Base-by-base conservation (phyloP, 2,797 vertebrate genomes). In the Aplochiton taeniatus region DNA sequence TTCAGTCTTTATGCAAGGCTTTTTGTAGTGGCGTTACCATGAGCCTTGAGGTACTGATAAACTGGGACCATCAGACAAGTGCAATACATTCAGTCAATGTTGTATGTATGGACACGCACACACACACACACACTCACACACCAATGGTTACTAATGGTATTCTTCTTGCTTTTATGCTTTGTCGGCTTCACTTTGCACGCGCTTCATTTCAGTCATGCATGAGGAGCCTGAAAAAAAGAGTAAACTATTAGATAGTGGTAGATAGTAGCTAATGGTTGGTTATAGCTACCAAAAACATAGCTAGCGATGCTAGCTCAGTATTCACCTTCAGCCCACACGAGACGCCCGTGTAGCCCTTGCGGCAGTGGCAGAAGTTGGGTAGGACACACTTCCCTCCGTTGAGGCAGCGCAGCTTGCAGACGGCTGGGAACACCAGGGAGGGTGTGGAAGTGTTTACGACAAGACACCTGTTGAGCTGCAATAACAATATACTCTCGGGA, bases 341-440 rank as follows among this genome's bases (percentile, higher is more conserved):
- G 54, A 85, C 65, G 73, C 96, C 95, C 5, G 88, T 89, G 80
- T 90, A 95, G 58, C 94, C 94, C 70, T 76, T 82, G 13, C 88
- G 92, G 73, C 95, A 98, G 66, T 91, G 90, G 62, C 95, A 98
- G 65, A 92, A 82, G 1, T 96, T 91, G 0, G 95, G 95, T 53
- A 90, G 85, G 6, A 92, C 82, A 56, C 95, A 98, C 46, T 85
- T 90, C 16, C 95, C 95, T 70, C 96, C 94, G 12, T 94, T 93
- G 61, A 95, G 85, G 75, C 95, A 98, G 11, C 88, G 92, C 75
- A 78, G 89, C 60, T 59, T 88, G 82, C 95, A 98, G 42, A 95
- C 75, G 49, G 95, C 95, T 98, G 78, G 61, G 83, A 82, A 9
- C 31, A 31, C 31, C 31, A 31, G 31, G 31, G 31, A 31, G 31